phyloP scores from a whole-genome alignment of 2,113 vertebrate genomes.

The Fregata magnificens region DNA sequence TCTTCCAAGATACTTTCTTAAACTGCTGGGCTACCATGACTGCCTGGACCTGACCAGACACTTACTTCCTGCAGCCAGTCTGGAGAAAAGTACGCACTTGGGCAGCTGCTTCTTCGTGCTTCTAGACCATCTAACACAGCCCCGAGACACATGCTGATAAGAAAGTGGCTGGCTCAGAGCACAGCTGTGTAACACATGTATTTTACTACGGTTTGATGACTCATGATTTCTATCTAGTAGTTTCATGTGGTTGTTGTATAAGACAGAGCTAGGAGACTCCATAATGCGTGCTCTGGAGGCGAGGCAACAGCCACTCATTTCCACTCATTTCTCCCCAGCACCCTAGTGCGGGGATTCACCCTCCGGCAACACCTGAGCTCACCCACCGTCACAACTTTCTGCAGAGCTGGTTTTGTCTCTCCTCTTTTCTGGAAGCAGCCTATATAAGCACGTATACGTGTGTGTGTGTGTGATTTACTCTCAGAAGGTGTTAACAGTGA shows the following conservation, averaged over 20 bases:
- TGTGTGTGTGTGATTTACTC: background rate
- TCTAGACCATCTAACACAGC: background rate
- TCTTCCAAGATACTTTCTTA: background rate
- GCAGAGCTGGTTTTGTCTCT: background rate
- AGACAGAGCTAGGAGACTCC: background rate
- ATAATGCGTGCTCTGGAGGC: background rate
- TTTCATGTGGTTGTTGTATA: background rate
- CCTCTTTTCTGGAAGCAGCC: background rate
- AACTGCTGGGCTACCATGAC: background rate
- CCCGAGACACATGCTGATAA: background rate
- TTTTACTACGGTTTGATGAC: background rate
- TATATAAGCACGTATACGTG: background rate
- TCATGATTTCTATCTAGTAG: background rate
- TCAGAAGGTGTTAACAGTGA: background rate
- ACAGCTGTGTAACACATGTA: background rate
- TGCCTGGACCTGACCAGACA: background rate
- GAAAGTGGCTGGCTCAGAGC: background rate
- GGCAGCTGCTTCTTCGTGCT: background rate
- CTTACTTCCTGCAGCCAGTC: background rate
- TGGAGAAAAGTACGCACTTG: background rate
- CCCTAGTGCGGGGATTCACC: background rate
- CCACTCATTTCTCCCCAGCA: background rate
- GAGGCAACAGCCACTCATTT: background rate
- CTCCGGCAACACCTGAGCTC: background rate
- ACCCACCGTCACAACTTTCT: rapidly evolving